Evolutionary conservation across 2,797 vertebrate genomes (phyloP).

Genomic region (Thalassophryne amazonica): DNA sequence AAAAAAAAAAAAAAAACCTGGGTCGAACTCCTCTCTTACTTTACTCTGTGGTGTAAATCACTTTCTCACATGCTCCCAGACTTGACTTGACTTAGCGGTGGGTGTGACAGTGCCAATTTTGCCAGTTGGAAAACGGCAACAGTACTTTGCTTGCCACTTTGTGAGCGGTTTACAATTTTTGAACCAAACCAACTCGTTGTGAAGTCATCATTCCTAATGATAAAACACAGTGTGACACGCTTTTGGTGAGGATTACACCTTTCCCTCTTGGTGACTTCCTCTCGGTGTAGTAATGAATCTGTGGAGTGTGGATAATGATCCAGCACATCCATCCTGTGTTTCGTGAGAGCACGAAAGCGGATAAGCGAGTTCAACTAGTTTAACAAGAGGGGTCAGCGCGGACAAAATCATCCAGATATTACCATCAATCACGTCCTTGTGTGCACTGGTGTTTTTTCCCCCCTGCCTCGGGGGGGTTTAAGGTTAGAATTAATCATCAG

Average conservation of each 20-base stretch:
- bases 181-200: too few species aligned
- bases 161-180: not conserved
- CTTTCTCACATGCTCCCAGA: too few species aligned
- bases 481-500: slow-evolving; percentile 48
- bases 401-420: not conserved
- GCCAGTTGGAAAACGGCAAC: too few species aligned
- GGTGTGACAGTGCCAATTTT: too few species aligned
- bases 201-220: not conserved
- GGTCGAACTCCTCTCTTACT: too few species aligned
- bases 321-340: not conserved
- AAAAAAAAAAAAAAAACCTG: too few species aligned
- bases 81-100: too few species aligned
- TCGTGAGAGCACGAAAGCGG: not conserved
- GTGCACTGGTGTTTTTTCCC: slow-evolving; percentile 1
- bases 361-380: slow-evolving; percentile 16
- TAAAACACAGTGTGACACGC: not conserved
- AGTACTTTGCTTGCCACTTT: too few species aligned
- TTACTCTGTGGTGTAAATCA: too few species aligned
- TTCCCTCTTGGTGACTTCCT: not conserved
- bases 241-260: not conserved
- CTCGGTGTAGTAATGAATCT: not conserved
- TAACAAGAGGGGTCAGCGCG: not conserved
- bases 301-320: not conserved
- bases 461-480: slow-evolving; percentile 9
- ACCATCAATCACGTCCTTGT: slow-evolving; percentile 9